A percentile compares a stretch with the other conserved stretches of the same genome.
These are phyloP conservation scores for Drosophila multiciliata DNA, from an alignment of 2,888 invertebrate genomes.

Conservation along the genomic window DNA sequence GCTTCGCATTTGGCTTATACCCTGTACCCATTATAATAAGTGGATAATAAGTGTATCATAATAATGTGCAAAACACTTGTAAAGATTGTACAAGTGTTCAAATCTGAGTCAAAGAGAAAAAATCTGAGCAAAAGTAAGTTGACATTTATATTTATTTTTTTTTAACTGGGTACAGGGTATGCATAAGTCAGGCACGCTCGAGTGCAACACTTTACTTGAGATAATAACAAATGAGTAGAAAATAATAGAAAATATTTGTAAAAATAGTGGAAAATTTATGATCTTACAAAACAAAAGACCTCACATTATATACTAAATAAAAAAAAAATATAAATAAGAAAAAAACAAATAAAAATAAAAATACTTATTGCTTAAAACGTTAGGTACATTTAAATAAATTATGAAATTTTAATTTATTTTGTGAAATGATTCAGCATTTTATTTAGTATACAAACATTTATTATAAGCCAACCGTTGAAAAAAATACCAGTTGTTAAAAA, in stretches of 20 bases:
- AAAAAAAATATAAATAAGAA: neutral
- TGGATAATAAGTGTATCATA: neutral
- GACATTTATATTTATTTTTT: neutral
- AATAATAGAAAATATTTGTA: neutral
- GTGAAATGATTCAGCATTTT: neutral
- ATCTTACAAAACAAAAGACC: neutral
- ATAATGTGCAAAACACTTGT: neutral
- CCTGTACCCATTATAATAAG: neutral
- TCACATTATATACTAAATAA: neutral
- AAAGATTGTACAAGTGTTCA: neutral
- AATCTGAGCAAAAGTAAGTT: neutral
- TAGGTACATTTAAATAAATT: neutral
- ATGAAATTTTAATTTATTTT: neutral
- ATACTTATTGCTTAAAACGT: neutral
- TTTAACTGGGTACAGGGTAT: neutral
- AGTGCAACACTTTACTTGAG: neutral
- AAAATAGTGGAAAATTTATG: neutral
- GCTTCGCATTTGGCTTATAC: neutral
- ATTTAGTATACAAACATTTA: neutral
- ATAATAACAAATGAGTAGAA: neutral
- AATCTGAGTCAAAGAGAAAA: neutral
- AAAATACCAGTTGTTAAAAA: neutral
- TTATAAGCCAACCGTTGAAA: neutral
- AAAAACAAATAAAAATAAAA: neutral
- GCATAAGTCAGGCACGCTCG: neutral